phyloP scores from a whole-genome alignment of 2,797 vertebrate genomes.

The Etheostoma perlongum region DNA sequence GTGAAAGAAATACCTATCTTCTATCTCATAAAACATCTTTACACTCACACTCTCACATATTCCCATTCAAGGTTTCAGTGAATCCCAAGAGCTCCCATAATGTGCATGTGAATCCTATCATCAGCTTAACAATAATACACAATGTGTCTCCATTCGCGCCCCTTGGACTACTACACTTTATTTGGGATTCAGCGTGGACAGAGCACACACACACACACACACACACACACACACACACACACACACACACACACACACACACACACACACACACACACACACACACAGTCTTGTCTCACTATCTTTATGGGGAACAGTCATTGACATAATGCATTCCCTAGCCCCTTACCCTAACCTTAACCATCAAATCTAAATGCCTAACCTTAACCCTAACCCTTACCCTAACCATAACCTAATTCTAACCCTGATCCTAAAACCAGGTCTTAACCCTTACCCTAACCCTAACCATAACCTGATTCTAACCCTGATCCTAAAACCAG shows the following conservation, averaged over 20 bases:
- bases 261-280: conserved; percentile 12
- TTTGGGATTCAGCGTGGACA: conserved; percentile 24
- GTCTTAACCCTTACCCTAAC: no score
- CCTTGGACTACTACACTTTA: conserved; percentile 32
- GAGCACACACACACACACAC: background rate
- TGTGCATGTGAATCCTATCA: conserved; percentile 54
- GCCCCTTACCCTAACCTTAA: no score
- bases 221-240: no score
- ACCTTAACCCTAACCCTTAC: no score
- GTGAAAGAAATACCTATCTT: background rate
- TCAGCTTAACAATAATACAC: conserved; percentile 48
- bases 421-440: no score
- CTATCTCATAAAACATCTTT: conserved; percentile 13
- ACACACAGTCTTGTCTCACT: background rate
- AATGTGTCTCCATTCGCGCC: conserved; percentile 39
- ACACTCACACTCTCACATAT: conserved; percentile 12
- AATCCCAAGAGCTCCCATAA: conserved; percentile 23
- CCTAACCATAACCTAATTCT: no score
- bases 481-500: no score
- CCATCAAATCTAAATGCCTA: no score
- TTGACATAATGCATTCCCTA: no score
- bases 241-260: conserved; percentile 4
- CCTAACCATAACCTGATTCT: no score
- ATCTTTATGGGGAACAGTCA: no score
- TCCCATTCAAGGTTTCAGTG: conserved; percentile 22